Evolutionary conservation across 2,797 vertebrate genomes (phyloP).

Genomic region (Gouania willdenowi): DNA sequence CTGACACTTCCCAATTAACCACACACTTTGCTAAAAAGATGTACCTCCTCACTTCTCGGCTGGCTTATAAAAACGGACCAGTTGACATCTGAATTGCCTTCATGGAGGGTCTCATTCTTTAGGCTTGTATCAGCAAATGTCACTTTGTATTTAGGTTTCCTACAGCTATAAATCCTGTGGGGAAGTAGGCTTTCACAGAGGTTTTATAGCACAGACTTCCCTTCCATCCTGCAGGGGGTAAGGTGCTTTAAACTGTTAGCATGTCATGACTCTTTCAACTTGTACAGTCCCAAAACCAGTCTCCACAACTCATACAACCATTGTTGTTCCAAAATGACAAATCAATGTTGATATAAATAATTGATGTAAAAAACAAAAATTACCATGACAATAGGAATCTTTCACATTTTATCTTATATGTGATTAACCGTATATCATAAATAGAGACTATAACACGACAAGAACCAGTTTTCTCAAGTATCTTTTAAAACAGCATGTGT

Average conservation of each 20-base stretch:
- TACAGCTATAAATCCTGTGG: conserved; percentile 70
- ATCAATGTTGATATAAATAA: no score
- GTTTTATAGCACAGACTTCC: conserved; percentile 76
- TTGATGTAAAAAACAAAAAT: no score
- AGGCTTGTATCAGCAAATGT: conserved; percentile 65
- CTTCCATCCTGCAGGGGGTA: conserved; percentile 76
- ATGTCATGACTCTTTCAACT: conserved; percentile 71
- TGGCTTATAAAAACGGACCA: conserved; percentile 25
- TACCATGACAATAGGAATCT: no score
- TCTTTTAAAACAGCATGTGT: no score
- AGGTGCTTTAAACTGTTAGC: conserved; percentile 60
- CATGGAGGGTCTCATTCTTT: conserved; percentile 36
- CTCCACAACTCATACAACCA: conserved; percentile 40
- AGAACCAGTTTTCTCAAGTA: no score
- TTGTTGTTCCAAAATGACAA: conserved; percentile 4
- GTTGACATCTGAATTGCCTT: conserved; percentile 25
- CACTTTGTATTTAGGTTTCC: conserved; percentile 62
- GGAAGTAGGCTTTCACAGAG: conserved; percentile 67
- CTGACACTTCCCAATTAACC: not conserved
- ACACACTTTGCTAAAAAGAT: not conserved
- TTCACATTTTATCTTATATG: no score
- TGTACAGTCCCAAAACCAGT: conserved; percentile 41
- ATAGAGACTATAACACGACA: no score
- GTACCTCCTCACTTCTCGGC: not conserved
- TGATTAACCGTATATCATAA: no score